Conservation (phyloP, 2,888 invertebrate genomes). For the Chalcis sispes region DNA sequence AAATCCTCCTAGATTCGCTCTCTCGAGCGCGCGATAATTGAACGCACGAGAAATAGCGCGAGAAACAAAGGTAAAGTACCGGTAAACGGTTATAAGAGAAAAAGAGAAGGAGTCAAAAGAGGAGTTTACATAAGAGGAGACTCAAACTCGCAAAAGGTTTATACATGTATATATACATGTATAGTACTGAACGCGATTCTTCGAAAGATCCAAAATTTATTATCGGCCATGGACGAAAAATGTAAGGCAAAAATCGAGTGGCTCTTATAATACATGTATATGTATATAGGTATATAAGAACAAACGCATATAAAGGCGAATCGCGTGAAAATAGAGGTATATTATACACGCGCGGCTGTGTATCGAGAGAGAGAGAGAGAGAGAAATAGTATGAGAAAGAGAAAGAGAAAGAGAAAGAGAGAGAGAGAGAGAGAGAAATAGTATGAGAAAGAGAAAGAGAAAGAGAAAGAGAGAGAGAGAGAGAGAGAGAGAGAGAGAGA, state of each 20-base stretch:
- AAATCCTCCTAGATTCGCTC: slow-evolving; percentile 29
- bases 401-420: slow-evolving; percentile 19
- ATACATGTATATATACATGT: not conserved
- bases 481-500: not conserved
- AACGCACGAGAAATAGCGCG: not conserved
- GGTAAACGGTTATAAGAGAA: not conserved
- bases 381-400: not conserved
- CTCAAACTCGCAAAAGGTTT: not conserved
- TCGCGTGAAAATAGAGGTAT: slow-evolving; percentile 44
- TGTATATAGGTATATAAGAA: not conserved
- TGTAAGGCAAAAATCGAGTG: slow-evolving; percentile 20
- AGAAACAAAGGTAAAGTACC: not conserved
- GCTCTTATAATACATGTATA: not conserved
- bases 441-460: slow-evolving; percentile 24
- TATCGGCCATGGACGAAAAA: slow-evolving; percentile 33
- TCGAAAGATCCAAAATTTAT: slow-evolving; percentile 54
- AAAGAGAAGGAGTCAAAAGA: not conserved
- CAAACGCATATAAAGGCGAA: slow-evolving; percentile 19
- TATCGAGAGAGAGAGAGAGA: not conserved
- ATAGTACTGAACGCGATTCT: slow-evolving; percentile 11
- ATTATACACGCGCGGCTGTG: slow-evolving; percentile 30
- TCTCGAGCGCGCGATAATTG: slow-evolving; percentile 2
- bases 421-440: not conserved
- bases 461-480: not conserved
- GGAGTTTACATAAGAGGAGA: slow-evolving; percentile 43